Evolutionary conservation across 2,113 vertebrate genomes (phyloP), one percentile per base, ranked within the genome.

Genomic region (Callocephalon fimbriatum): DNA sequence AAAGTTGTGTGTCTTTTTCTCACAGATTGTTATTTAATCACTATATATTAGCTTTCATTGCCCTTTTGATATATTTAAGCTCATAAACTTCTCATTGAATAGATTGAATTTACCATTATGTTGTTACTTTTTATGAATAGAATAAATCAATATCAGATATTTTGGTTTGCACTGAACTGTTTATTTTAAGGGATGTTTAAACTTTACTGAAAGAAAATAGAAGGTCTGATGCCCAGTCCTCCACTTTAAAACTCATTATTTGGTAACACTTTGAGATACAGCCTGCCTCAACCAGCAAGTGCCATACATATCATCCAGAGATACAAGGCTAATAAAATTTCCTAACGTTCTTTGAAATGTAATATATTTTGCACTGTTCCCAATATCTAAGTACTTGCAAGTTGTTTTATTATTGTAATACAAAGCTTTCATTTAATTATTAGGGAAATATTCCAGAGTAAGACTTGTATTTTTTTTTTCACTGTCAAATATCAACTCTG

Each of bases 31-130:
- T 95, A 71, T 88, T 96, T 96, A 92, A 94, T 90, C 93, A 51
- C 90, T 93, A 16, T 71, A 78, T 94, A 86, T 92, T 92, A 95
- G 75, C 79, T 88, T 94, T 97, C 94, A 84, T 92, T 95, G 96
- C 82, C 90, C 82, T 95, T 88, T 86, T 97, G 86, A 95, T 94
- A 50, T 80, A 95, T 93, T 95, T 86, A 78, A 91, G 47, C 86
- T 93, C 82, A 75, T 96, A 94, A 94, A 91, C 56, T 87, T 81
- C 86, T 86, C 76, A 92, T 86, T 95, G 79, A 92, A 89, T 77
- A 37, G 94, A 92, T 77, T 83, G 94, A 88, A 91, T 93, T 95
- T 97, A 83, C 70, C 71, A 78, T 54, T 76, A 90, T 65, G 86
- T 88, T 96, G 50, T 95, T 91, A 86, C 91, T 86, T 94, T 95